phyloP scores from a whole-genome alignment of 2,888 invertebrate species.

The Harpalus rufipes region DNA sequence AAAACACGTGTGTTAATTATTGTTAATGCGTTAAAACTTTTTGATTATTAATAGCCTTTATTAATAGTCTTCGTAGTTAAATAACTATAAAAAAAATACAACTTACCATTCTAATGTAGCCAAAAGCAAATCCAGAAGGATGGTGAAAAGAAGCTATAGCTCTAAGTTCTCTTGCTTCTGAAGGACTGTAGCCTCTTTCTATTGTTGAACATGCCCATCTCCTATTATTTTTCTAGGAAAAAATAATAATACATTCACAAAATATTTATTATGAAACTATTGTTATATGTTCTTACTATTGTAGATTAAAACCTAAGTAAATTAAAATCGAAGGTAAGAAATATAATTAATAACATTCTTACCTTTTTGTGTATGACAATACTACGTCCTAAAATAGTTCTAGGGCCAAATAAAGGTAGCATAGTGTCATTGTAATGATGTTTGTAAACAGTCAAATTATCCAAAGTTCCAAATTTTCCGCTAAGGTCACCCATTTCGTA shows the following conservation, averaged over 20 bases:
- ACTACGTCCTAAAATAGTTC: slow-evolving; percentile 91
- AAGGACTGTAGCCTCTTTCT: slow-evolving; percentile 92
- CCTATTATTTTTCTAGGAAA: slow-evolving; percentile 77
- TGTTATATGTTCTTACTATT: no score
- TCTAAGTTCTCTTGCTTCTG: slow-evolving; percentile 90
- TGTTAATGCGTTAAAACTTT: no score
- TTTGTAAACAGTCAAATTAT: slow-evolving; percentile 81
- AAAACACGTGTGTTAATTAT: no score
- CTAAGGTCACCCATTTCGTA: slow-evolving; percentile 93
- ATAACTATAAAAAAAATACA: no score
- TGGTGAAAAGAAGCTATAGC: slow-evolving; percentile 96
- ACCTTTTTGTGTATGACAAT: slow-evolving; percentile 89
- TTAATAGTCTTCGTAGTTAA: no score
- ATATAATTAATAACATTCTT: not conserved
- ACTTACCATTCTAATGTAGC: slow-evolving; percentile 89
- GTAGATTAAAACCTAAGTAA: no score
- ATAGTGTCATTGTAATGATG: slow-evolving; percentile 88
- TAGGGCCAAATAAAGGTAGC: slow-evolving; percentile 88
- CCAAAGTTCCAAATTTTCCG: slow-evolving; percentile 90
- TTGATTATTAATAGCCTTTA: no score
- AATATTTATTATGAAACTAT: no score
- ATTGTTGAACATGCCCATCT: slow-evolving; percentile 93
- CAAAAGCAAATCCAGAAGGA: slow-evolving; percentile 90
- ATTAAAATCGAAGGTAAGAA: no score
- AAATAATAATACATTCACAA: no score